These are phyloP conservation scores for Ostrea edulis DNA, from an alignment of 1,140 invertebrate genomes.

Conservation along the genomic window DNA sequence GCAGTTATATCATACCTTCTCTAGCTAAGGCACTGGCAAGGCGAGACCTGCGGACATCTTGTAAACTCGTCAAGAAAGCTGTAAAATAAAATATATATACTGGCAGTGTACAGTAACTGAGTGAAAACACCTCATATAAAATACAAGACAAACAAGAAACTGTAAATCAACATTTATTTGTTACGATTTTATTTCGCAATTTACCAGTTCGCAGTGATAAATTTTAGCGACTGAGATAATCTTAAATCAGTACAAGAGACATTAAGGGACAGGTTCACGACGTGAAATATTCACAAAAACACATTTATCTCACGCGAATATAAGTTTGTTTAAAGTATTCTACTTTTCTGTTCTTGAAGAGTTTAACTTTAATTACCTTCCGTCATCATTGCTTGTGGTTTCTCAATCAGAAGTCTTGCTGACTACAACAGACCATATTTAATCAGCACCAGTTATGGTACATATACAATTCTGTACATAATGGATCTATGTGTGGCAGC, in stretches of 20 bases:
- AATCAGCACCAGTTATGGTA: no score
- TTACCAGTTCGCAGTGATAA: no score
- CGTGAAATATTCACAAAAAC: not conserved
- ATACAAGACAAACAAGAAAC: no score
- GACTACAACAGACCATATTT: slow-evolving; percentile 61
- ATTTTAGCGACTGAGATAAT: no score
- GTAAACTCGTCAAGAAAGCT: slow-evolving; percentile 17
- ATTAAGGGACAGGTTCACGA: not conserved
- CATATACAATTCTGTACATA: no score
- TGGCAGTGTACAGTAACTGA: not conserved
- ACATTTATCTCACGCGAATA: not conserved
- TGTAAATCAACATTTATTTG: no score
- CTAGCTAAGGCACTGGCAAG: slow-evolving; percentile 7
- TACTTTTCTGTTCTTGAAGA: not conserved
- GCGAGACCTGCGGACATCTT: slow-evolving; percentile 8
- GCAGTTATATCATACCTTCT: not conserved
- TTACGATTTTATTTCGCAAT: no score
- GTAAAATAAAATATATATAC: not conserved
- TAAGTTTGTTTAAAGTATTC: not conserved
- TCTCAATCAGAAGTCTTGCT: slow-evolving; percentile 63
- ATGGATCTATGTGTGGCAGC: no score
- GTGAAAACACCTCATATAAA: no score
- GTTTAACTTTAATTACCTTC: slow-evolving; percentile 70
- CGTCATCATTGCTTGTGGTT: slow-evolving; percentile 74
- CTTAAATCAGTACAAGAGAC: not conserved